Percentiles rank a stretch among this genome's conserved stretches.
phyloP scores from a whole-genome alignment of 2,113 vertebrate genomes.

The Poecilia latipinna region DNA sequence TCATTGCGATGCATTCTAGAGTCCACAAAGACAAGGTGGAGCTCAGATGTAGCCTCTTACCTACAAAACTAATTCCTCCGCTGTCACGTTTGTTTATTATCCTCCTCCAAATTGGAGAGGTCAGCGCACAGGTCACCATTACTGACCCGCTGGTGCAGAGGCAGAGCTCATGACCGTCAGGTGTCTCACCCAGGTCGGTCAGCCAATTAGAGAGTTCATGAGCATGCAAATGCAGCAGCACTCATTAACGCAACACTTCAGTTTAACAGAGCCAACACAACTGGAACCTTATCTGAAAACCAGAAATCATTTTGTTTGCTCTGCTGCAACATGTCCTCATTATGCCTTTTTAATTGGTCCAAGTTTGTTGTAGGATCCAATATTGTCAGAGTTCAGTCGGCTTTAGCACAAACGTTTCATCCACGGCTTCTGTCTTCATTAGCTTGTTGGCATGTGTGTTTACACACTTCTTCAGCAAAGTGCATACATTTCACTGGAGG shows the following conservation, averaged over 20 bases:
- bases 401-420: slow-evolving; percentile 19
- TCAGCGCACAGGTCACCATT: background rate
- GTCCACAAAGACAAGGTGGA: background rate
- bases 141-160: background rate
- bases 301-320: background rate
- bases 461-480: slow-evolving; percentile 21
- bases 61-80: background rate
- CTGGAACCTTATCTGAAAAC: slow-evolving; percentile 5
- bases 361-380: slow-evolving; percentile 9
- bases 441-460: slow-evolving; percentile 39
- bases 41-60: background rate
- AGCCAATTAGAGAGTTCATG: slow-evolving; percentile 59
- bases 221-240: slow-evolving; percentile 32
- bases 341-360: slow-evolving; percentile 55
- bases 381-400: slow-evolving; percentile 14
- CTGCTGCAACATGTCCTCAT: slow-evolving; percentile 16
- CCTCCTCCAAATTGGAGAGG: background rate
- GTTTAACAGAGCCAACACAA: slow-evolving; percentile 10
- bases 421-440: slow-evolving; percentile 24
- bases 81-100: background rate
- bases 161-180: slow-evolving; percentile 25
- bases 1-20: background rate
- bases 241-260: slow-evolving; percentile 54
- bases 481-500: background rate
- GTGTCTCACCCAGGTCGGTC: slow-evolving; percentile 39